Percentiles rank a stretch among this genome's conserved stretches.
Evolutionary conservation across 2,888 invertebrate species (phyloP).

Genomic region (Trachelus tabidus): DNA sequence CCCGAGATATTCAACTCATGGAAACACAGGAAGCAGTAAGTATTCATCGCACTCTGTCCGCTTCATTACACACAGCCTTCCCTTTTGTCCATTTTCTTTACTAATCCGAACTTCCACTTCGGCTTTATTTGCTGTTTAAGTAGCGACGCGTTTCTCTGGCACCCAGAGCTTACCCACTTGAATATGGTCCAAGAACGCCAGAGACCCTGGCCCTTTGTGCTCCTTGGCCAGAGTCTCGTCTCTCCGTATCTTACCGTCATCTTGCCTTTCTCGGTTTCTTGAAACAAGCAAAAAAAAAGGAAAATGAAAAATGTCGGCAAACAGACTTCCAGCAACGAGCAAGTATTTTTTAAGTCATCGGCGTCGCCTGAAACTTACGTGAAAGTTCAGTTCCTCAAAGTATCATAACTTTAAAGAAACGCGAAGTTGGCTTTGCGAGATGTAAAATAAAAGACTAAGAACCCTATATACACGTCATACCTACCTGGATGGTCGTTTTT

Average conservation of each 20-base stretch:
- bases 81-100: background rate
- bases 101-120: background rate
- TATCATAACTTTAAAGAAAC: background rate
- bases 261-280: background rate
- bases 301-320: background rate
- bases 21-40: constrained; percentile 82
- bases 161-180: background rate
- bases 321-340: background rate
- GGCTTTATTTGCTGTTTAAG: constrained; percentile 1
- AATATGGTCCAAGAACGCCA: background rate
- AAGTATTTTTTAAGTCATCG: background rate
- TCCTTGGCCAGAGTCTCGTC: background rate
- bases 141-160: background rate
- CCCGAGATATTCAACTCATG: constrained; percentile 81
- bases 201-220: background rate
- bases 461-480: background rate
- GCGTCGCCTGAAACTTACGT: background rate
- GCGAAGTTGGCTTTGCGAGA: background rate
- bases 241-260: background rate
- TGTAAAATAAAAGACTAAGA: background rate
- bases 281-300: background rate
- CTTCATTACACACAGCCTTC: background rate
- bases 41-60: constrained; percentile 37
- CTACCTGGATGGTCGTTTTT: background rate
- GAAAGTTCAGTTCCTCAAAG: background rate